Conservation (phyloP, 2,797 vertebrate species). For the Hoplostethus atlanticus region DNA sequence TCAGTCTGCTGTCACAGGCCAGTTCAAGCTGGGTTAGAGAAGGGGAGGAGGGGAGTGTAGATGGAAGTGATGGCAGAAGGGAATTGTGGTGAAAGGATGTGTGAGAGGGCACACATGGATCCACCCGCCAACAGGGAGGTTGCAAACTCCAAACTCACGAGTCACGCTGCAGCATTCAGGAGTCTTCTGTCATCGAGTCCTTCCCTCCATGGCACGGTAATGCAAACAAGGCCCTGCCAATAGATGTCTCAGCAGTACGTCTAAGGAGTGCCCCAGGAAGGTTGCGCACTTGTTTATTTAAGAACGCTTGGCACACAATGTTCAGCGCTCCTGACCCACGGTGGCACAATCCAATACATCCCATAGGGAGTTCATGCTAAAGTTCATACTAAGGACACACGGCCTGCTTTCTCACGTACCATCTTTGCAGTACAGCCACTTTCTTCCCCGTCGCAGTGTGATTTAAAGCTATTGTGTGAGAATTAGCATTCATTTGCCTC, state of each 20-base stretch:
- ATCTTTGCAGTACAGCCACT: slow-evolving; percentile 54
- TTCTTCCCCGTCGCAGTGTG: slow-evolving; percentile 46
- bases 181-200: slow-evolving; percentile 39
- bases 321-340: slow-evolving; percentile 50
- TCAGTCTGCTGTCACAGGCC: slow-evolving; percentile 28
- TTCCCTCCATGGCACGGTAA: slow-evolving; percentile 5
- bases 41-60: slow-evolving; percentile 13
- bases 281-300: slow-evolving; percentile 39
- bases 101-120: background rate
- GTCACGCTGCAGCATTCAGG: slow-evolving; percentile 21
- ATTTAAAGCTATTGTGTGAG: slow-evolving; percentile 78
- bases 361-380: slow-evolving; percentile 40
- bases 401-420: slow-evolving; percentile 65
- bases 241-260: slow-evolving; percentile 19
- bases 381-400: slow-evolving; percentile 67
- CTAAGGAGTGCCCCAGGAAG: slow-evolving; percentile 28
- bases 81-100: slow-evolving; percentile 25
- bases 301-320: slow-evolving; percentile 51
- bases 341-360: slow-evolving; percentile 49
- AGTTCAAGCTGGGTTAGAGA: slow-evolving; percentile 7
- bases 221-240: slow-evolving; percentile 52
- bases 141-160: slow-evolving; percentile 30
- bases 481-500: slow-evolving; percentile 70
- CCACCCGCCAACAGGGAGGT: slow-evolving; percentile 8
- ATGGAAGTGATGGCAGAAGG: slow-evolving; percentile 8